Evolutionary conservation across 2,113 vertebrate species (phyloP), one percentile per base, ranked within the genome.

Genomic region (Microcebus murinus): DNA sequence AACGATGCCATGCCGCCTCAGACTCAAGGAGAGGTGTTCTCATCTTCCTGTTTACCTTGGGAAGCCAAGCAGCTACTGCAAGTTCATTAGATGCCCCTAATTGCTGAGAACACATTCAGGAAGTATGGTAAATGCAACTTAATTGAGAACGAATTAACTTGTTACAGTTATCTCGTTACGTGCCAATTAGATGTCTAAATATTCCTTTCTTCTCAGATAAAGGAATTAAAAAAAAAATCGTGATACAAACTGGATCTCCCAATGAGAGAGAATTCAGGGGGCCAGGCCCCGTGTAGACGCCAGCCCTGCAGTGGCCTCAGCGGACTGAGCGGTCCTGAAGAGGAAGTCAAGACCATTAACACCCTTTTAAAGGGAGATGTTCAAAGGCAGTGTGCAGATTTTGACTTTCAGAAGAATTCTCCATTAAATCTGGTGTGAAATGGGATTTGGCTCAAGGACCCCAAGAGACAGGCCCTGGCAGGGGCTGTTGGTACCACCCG

Each of bases 101-200:
- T 98, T 98, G 98, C 98, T 88, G 97, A 91, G 95, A 98, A 97
- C 96, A 97, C 95, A 97, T 97, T 98, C 98, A 96, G 97, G 97
- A 98, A 74, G 96, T 97, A 98, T 96, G 97, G 98, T 94, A 98
- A 98, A 98, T 2, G 83, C 95, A 96, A 97, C 98, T 98, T 99
- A 98, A 98, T 98, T 98, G 98, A 98, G 98, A 98, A 98, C 98
- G 98, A 98, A 99, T 98, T 98, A 98, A 98, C 98, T 98, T 98
- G 98, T 98, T 98, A 98, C 92, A 97, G 98, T 98, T 98, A 98
- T 98, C 98, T 98, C 87, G 42, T 98, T 98, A 98, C 96, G 97
- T 98, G 98, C 98, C 98, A 98, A 98, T 98, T 98, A 98, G 98
- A 98, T 94, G 97, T 98, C 98, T 98, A 97, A 98, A 98, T 97